Percentiles rank a stretch among this genome's conserved stretches.
Conservation (phyloP, 2,888 invertebrate species). For the Aricia artaxerxes region DNA sequence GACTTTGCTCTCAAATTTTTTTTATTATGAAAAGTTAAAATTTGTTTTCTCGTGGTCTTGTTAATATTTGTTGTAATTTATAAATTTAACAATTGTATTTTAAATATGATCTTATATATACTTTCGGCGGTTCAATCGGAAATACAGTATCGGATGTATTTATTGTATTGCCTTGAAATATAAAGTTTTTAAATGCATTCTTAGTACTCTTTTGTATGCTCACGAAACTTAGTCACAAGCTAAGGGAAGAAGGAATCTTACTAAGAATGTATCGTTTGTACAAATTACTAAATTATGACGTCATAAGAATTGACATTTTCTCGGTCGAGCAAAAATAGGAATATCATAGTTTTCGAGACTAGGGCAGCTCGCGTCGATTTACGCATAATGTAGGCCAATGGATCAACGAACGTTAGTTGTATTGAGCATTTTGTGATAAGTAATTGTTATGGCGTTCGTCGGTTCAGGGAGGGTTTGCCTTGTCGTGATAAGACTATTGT, state of each 20-base stretch:
- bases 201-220: constrained; percentile 6
- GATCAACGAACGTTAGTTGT: constrained; percentile 42
- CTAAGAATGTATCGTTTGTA: background rate
- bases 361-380: constrained; percentile 24
- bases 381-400: constrained; percentile 37
- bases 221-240: background rate
- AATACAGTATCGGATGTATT: background rate
- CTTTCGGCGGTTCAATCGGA: background rate
- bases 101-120: background rate
- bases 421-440: constrained; percentile 33
- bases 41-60: background rate
- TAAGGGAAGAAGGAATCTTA: background rate
- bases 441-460: constrained; percentile 43
- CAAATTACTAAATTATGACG: background rate
- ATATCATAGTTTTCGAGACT: constrained; percentile 31
- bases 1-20: background rate
- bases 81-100: constrained; percentile 6
- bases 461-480: constrained; percentile 41
- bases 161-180: background rate
- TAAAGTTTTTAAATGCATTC: background rate
- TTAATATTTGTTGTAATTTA: constrained; percentile 17
- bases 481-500: constrained; percentile 49
- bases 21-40: background rate
- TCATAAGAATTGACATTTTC: background rate
- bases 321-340: constrained; percentile 25